Base-by-base conservation (phyloP, 1,140 invertebrate genomes). In the Cephus cinctus region DNA sequence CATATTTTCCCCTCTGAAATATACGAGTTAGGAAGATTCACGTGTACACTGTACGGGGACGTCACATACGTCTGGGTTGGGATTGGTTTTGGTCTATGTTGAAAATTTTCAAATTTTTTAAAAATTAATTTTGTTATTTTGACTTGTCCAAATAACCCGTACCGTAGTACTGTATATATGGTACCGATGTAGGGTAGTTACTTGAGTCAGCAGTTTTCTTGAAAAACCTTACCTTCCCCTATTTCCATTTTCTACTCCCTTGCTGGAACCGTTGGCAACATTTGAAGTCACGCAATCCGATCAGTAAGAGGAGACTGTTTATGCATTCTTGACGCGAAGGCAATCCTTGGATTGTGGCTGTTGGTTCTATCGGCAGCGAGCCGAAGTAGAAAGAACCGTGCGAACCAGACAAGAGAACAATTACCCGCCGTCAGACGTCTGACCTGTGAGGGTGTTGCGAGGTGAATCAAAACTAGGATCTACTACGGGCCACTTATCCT, bases 381-480 rank as follows among this genome's bases (percentile, higher is more conserved):
- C 49, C 40, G 53, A 50, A 42, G 44, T 4, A 6, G 47, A 36
- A 18, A 49, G 48, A 36, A 43, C 35, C 50, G 50, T 52, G 52
- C 47, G 53, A 61, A 61, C 21, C 66, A 65, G 67, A 70, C 63
- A 65, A 63, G 69, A 67, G 69, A 71, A 69, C 69, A 71, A 72
- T 72, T 72, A 71, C 67, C 61, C 63, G 61, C 66, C 63, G 67
- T 70, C 66, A 69, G 68, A 52, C 59, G 50, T 60, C 65, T 68
- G 65, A 68, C 65, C 66, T 61, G 66, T 54, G n/a, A 59, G 56
- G 56, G 51, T 52, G 63, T 62, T 56, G 61, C 62, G 67, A 65
- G 68, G 63, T 62, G 68, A 72, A 72, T 72, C 68, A 72, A 71
- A 72, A 71, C 68, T 69, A 62, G 57, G 47, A 42, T 21, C 43